Evolutionary conservation across 2,888 invertebrate genomes (phyloP).

Genomic region (Oscheius myriophilus): DNA sequence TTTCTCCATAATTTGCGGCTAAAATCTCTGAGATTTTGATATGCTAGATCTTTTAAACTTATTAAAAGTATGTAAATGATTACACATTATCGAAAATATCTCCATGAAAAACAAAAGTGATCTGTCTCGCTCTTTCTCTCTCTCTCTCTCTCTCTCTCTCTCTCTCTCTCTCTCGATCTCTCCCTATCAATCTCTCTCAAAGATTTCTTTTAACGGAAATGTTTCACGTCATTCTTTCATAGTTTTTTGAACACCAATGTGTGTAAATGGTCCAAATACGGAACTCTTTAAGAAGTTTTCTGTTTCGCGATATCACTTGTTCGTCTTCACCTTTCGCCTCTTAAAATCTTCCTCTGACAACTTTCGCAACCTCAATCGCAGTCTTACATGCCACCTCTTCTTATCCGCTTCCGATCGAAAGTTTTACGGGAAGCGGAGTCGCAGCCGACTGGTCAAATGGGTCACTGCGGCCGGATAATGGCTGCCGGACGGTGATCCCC

Average conservation of each 20-base stretch:
- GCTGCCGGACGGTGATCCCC: conserved; percentile 3
- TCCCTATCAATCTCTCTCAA: no score
- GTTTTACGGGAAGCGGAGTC: conserved; percentile 28
- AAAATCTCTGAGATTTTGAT: neutral
- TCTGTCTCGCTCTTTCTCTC: no score
- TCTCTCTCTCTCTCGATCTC: no score
- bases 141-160: no score
- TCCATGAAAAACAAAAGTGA: no score
- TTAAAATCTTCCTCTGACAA: no score
- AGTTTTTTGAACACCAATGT: no score
- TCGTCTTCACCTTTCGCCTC: neutral
- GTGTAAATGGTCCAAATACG: no score
- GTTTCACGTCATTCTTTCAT: no score
- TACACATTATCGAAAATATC: no score
- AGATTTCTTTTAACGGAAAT: no score
- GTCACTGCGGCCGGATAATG: conserved; percentile 31
- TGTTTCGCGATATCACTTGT: neutral
- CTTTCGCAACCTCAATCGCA: neutral
- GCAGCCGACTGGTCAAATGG: conserved; percentile 29
- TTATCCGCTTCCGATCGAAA: conserved; percentile 18
- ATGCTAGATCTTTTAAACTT: neutral
- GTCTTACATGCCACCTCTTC: neutral
- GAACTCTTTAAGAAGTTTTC: no score
- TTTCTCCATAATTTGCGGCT: neutral
- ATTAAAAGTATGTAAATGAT: neutral